phyloP scores from a whole-genome alignment of 2,888 invertebrate genomes.

The Allygus modestus region DNA sequence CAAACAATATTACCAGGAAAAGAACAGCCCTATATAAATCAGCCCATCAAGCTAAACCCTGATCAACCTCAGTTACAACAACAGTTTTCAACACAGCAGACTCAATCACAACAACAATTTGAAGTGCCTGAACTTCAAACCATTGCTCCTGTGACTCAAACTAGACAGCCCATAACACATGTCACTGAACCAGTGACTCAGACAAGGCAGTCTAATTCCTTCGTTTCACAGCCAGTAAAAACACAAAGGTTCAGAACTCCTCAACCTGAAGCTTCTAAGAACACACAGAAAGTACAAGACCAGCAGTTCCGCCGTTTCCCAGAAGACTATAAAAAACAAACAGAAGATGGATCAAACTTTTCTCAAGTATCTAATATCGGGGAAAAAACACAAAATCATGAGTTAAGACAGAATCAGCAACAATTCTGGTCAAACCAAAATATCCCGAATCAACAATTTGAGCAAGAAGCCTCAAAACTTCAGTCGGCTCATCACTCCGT shows the following conservation, averaged over 20 bases:
- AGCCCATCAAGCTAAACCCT: conserved; percentile 40
- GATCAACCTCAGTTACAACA: conserved; percentile 62
- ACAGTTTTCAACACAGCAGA: conserved; percentile 59
- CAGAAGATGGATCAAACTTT: not conserved
- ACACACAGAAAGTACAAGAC: conserved; percentile 45
- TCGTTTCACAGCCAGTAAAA: conserved; percentile 26
- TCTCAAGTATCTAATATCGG: not conserved
- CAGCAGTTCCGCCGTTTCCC: conserved; percentile 51
- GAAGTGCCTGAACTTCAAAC: conserved; percentile 37
- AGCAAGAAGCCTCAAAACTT: conserved; percentile 69
- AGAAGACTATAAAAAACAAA: conserved; percentile 53
- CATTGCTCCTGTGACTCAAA: conserved; percentile 17
- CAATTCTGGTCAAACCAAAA: conserved; percentile 10
- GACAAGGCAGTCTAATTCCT: not conserved
- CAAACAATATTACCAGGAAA: conserved; percentile 55
- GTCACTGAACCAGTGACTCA: not conserved
- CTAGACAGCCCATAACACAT: not conserved
- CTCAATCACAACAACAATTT: conserved; percentile 64
- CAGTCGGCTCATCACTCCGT: conserved; percentile 46
- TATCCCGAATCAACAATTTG: conserved; percentile 63
- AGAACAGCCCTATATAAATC: conserved; percentile 63
- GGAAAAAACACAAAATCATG: not conserved
- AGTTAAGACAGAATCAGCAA: conserved; percentile 11
- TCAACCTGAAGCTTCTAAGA: conserved; percentile 40
- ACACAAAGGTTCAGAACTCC: conserved; percentile 23